Conservation (phyloP, 2,888 invertebrate genomes). For the Apocheima hispidaria region DNA sequence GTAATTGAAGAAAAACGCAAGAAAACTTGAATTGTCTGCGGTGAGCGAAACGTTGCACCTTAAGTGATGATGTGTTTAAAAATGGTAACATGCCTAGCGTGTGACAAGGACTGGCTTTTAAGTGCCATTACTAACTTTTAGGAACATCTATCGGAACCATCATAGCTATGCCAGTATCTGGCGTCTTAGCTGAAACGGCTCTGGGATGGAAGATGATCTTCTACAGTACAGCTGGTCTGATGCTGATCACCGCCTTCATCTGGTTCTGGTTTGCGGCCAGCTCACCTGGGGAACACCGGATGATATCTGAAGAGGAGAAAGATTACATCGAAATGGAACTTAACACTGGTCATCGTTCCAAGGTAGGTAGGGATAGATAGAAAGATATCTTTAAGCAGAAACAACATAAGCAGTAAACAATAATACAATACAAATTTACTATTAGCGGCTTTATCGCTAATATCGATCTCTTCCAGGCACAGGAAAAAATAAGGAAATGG, state of each 20-base stretch:
- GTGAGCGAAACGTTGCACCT: too few species aligned
- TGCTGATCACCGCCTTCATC: constrained; percentile 81
- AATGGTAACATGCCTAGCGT: too few species aligned
- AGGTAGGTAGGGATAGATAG: too few species aligned
- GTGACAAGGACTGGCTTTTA: neutral
- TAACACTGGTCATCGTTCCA: constrained; percentile 53
- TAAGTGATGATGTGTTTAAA: neutral
- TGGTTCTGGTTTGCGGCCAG: constrained; percentile 87
- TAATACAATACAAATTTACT: too few species aligned
- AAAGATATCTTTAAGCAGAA: neutral
- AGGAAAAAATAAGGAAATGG: too few species aligned
- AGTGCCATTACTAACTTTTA: constrained; percentile 42
- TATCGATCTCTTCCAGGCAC: too few species aligned
- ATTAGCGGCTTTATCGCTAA: too few species aligned
- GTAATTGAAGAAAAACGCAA: too few species aligned
- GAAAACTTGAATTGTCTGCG: too few species aligned
- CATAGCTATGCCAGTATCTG: constrained; percentile 88
- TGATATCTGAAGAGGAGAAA: constrained; percentile 85
- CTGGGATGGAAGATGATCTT: constrained; percentile 90
- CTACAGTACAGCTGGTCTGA: constrained; percentile 85
- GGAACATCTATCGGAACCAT: constrained; percentile 90
- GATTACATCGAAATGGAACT: constrained; percentile 86
- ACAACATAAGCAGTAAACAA: too few species aligned
- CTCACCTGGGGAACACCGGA: constrained; percentile 83
- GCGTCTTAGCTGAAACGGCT: constrained; percentile 84